Conservation (phyloP, 2,113 vertebrate species). For the Colistium nudipinnis region DNA sequence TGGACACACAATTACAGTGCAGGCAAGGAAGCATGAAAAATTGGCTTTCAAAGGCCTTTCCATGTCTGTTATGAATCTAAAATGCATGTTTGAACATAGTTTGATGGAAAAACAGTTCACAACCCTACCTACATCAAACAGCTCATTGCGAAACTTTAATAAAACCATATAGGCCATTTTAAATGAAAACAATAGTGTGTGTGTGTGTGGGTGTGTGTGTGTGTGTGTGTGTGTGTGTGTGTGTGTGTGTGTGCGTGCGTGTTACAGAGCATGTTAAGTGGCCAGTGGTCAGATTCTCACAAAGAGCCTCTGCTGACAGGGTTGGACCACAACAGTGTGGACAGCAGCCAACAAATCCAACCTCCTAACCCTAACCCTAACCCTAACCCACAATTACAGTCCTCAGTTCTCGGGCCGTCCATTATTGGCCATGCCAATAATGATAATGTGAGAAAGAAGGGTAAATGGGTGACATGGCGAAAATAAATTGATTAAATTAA, state of each 20-base stretch:
- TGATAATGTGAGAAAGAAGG: conserved; percentile 21
- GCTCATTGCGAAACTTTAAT: conserved; percentile 18
- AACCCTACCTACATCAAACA: conserved; percentile 2
- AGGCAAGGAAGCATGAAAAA: neutral
- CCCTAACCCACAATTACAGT: conserved; percentile 73
- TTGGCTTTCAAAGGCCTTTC: neutral
- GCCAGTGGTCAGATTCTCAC: conserved; percentile 43
- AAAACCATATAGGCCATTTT: conserved; percentile 6
- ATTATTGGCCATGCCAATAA: neutral
- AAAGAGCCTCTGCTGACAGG: conserved; percentile 46
- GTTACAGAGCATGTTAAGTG: conserved; percentile 34
- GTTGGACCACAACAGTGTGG: conserved; percentile 39
- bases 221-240: conserved; percentile 18
- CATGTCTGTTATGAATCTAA: conserved; percentile 34
- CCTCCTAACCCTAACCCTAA: no score
- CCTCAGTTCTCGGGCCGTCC: conserved; percentile 28
- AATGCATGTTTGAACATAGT: conserved; percentile 36
- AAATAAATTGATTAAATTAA: no score
- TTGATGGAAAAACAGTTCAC: conserved; percentile 14
- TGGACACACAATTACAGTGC: neutral
- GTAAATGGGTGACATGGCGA: conserved; percentile 25
- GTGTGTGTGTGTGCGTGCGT: conserved; percentile 8
- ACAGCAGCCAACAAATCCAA: conserved; percentile 54
- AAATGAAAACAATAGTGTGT: conserved; percentile 33
- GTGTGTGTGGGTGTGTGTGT: conserved; percentile 15